These are phyloP conservation scores for Siniperca scherzeri DNA, from an alignment of 2,797 vertebrate species.

Conservation along the genomic window DNA sequence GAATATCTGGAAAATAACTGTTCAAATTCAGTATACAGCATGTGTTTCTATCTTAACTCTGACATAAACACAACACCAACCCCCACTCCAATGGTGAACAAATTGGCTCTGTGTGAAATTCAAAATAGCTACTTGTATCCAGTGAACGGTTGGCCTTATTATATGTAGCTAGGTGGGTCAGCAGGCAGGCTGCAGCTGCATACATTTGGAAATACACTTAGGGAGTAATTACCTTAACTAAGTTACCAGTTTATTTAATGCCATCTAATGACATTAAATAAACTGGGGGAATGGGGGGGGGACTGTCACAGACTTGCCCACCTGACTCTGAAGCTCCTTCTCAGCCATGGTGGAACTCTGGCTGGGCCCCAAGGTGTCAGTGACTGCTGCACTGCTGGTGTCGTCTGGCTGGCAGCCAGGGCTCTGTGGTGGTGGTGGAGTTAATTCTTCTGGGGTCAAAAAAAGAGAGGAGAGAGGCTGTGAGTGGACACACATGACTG, in stretches of 20 bases:
- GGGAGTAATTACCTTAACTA: neutral
- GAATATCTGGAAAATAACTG: neutral
- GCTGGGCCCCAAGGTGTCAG: constrained; percentile 74
- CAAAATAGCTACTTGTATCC: constrained; percentile 31
- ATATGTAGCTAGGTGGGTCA: constrained; percentile 17
- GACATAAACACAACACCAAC: neutral
- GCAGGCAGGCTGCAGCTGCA: constrained; percentile 3
- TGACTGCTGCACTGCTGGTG: constrained; percentile 75
- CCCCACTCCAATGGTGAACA: neutral
- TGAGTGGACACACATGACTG: neutral
- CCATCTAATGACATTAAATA: neutral
- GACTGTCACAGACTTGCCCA: constrained; percentile 46
- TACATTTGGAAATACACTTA: constrained; percentile 8
- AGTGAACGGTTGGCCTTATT: constrained; percentile 28
- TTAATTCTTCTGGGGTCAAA: constrained; percentile 69
- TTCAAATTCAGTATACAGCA: neutral
- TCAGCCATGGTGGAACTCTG: constrained; percentile 73
- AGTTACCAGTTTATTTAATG: neutral
- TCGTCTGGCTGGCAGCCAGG: constrained; percentile 82
- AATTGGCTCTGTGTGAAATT: constrained; percentile 22
- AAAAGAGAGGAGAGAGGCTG: neutral
- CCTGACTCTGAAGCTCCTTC: constrained; percentile 74
- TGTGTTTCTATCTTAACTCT: constrained; percentile 29
- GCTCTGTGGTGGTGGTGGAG: constrained; percentile 65
- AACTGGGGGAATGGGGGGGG: no score